Percentiles rank a stretch among this genome's conserved stretches.
Evolutionary conservation across 2,888 invertebrate genomes (phyloP).

Genomic region (Plebejus melissa): DNA sequence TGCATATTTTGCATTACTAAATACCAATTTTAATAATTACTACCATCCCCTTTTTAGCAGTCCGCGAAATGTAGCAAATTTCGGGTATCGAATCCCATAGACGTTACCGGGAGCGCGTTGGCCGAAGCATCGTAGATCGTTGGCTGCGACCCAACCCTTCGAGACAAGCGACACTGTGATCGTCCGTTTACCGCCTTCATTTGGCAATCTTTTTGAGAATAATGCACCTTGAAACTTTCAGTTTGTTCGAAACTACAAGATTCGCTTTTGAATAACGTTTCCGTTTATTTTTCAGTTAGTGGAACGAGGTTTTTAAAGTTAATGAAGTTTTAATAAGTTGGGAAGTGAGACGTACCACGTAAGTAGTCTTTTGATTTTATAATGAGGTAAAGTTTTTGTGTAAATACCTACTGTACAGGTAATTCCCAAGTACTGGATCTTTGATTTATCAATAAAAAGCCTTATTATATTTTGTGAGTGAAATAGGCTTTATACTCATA

Average conservation of each 20-base stretch:
- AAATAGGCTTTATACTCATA: no score
- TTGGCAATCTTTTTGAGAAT: constrained; percentile 65
- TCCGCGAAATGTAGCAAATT: constrained; percentile 12
- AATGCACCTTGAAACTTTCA: constrained; percentile 48
- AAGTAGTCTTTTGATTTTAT: not conserved
- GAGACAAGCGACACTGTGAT: constrained; percentile 48
- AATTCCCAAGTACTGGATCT: no score
- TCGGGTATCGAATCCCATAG: constrained; percentile 29
- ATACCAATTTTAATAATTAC: no score
- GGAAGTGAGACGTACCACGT: not conserved
- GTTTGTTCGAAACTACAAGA: constrained; percentile 7
- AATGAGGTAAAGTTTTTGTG: not conserved
- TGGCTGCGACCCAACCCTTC: constrained; percentile 56
- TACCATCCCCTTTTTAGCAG: not conserved
- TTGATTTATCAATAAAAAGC: no score
- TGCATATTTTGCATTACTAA: no score
- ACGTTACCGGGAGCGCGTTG: constrained; percentile 33
- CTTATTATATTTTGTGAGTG: no score
- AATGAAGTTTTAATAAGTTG: constrained; percentile 2
- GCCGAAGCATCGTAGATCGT: constrained; percentile 35
- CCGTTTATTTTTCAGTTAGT: not conserved
- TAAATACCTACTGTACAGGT: not conserved
- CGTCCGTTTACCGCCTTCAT: constrained; percentile 59
- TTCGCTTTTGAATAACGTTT: constrained; percentile 6
- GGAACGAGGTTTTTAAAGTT: not conserved